Evolutionary conservation across 2,888 invertebrate genomes (phyloP).

Genomic region (Seira musarum): DNA sequence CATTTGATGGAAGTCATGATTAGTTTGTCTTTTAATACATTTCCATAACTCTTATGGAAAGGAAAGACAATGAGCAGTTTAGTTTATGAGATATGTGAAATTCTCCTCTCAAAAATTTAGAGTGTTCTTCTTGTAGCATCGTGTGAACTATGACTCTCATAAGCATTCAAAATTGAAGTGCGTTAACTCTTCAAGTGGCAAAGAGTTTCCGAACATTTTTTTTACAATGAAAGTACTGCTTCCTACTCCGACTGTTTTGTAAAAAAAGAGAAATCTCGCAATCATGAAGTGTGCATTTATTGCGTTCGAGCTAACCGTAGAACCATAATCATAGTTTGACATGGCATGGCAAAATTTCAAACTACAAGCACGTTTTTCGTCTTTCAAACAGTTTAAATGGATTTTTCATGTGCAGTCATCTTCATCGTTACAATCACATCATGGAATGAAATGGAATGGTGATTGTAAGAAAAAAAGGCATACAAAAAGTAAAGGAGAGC

Average conservation of each 20-base stretch:
- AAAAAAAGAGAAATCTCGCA: slow-evolving; percentile 46
- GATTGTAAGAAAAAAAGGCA: slow-evolving; percentile 30
- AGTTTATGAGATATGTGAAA: too few species aligned
- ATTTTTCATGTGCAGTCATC: slow-evolving; percentile 43
- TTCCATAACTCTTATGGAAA: too few species aligned
- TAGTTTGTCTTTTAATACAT: too few species aligned
- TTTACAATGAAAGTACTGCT: too few species aligned
- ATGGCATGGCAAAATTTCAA: neutral
- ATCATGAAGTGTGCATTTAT: slow-evolving; percentile 33
- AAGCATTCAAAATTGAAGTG: too few species aligned
- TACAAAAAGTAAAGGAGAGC: slow-evolving; percentile 47
- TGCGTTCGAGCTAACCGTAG: slow-evolving; percentile 26
- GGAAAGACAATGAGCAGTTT: too few species aligned
- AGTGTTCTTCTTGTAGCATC: too few species aligned
- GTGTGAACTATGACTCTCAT: too few species aligned
- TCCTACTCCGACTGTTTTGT: neutral
- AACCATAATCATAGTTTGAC: neutral
- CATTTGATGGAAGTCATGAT: too few species aligned
- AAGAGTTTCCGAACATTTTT: neutral
- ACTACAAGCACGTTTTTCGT: slow-evolving; percentile 21
- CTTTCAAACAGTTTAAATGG: slow-evolving; percentile 38
- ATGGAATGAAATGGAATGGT: slow-evolving; percentile 50
- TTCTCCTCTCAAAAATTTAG: too few species aligned
- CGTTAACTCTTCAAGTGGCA: too few species aligned
- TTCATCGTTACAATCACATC: slow-evolving; percentile 29